Base-by-base conservation (phyloP, 2,888 invertebrate genomes). In the Folsomia candida region DNA sequence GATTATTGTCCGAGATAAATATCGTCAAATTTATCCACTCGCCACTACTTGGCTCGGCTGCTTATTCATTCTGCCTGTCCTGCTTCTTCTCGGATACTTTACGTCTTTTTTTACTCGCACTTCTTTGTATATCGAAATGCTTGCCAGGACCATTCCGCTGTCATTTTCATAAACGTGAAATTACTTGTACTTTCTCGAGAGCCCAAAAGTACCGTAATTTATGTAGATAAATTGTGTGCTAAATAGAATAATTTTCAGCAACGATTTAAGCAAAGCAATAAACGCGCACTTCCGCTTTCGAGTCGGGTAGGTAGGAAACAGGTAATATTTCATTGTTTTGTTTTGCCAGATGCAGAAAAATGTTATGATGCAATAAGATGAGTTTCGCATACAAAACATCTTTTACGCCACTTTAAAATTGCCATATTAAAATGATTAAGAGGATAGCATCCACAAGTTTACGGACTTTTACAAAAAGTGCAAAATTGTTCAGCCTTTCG, bases 1-100 rank as follows among this genome's bases (percentile, higher is more conserved):
- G 65, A 65, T 65, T 65, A 26, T 65, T 65, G 54, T 65, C 57
- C 25, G 26, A 54, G 65, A 65, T 65, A 65, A 65, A 65, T 65
- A 65, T 27, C 63, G 47, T 51, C 63, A 64, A 47, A 51, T 28
- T 64, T 62, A 62, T 62, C 28, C 28, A 62, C 29, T n/a, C 27
- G 27, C 20, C 28, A 60, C 27, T 22, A 25, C 24, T 4, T 57
- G n/a, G 57, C 57, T 11, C 11, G 18, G 24, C 26, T 24, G 4
- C 25, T 9, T 60, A n/a, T 25, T 26, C 25, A 6, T 25, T 18
- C 24, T 24, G 11, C 14, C 25, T 9, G 18, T 3, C 25, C 60
- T 27, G 25, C 22, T 9, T 26, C 60, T 6, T 27, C 24, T 60
- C n/a, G n/a, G n/a, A n/a, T n/a, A n/a, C n/a, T n/a, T n/a, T n/a